Evolutionary conservation across 2,797 vertebrate genomes (phyloP).

Genomic region (Ciconia nigra): DNA sequence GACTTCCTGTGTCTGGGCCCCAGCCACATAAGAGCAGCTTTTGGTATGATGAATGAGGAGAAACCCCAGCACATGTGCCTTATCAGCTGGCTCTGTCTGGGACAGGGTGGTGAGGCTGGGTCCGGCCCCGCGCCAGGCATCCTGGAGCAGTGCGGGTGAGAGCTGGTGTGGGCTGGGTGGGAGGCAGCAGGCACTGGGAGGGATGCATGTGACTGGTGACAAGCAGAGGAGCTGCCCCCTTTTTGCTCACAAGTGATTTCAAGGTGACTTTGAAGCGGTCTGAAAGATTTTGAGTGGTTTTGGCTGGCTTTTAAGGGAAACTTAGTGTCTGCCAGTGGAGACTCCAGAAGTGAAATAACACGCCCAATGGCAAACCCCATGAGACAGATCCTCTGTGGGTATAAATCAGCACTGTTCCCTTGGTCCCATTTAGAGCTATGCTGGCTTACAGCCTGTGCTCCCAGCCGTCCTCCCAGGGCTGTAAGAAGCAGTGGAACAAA

Average conservation of each 20-base stretch:
- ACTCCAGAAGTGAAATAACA: not conserved
- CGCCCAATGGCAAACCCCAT: not conserved
- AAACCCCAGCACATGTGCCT: not conserved
- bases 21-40: not conserved
- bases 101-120: not conserved
- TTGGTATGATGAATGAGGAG: not conserved
- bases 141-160: not conserved
- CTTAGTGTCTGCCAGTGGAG: not conserved
- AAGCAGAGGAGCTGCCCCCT: not conserved
- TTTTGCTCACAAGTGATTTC: not conserved
- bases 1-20: not conserved
- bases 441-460: not conserved
- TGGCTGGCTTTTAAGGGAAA: not conserved
- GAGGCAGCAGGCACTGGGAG: not conserved
- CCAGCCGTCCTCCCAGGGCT: fast-evolving
- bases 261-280: slow-evolving; percentile 23
- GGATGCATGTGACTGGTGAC: not conserved
- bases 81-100: not conserved
- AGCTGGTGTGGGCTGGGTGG: not conserved
- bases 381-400: not conserved
- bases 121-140: fast-evolving
- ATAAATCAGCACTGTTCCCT: not conserved
- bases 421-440: not conserved
- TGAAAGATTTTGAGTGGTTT: not conserved
- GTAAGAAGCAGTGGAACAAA: not conserved